Evolutionary conservation across 2,797 vertebrate genomes (phyloP).

Genomic region (Tapera naevia): DNA sequence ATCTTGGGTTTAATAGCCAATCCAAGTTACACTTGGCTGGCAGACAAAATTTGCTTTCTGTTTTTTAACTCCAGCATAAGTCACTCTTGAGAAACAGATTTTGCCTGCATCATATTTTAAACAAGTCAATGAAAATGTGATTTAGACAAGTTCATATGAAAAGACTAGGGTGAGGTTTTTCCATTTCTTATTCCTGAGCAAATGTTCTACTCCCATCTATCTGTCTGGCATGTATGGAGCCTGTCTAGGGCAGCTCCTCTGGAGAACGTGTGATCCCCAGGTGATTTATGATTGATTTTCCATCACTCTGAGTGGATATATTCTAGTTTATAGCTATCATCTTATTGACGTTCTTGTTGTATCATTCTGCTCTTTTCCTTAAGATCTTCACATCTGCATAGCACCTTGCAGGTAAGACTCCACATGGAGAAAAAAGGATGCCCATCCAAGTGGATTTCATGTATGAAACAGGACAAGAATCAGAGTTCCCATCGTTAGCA

Average conservation of each 20-base stretch:
- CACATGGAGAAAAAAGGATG: neutral
- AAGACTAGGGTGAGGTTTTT: neutral
- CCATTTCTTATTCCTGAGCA: neutral
- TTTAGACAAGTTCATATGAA: neutral
- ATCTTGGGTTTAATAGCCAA: conserved; percentile 47
- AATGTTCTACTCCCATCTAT: neutral
- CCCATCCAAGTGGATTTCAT: accelerated
- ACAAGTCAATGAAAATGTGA: conserved; percentile 27
- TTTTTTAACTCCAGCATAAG: conserved; percentile 46
- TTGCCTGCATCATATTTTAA: neutral
- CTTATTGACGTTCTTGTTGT: neutral
- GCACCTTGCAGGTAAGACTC: neutral
- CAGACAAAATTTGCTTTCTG: conserved; percentile 36
- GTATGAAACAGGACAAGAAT: neutral
- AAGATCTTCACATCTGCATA: neutral
- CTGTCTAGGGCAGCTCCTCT: neutral
- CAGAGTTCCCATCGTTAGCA: accelerated
- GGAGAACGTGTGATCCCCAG: neutral
- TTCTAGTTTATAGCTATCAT: neutral
- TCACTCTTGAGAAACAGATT: conserved; percentile 60
- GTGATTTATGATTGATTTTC: conserved; percentile 4
- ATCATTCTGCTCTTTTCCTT: neutral
- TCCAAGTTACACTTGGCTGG: conserved; percentile 60
- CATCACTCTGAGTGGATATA: neutral
- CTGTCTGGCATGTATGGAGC: neutral